Percentiles rank a stretch among this genome's conserved stretches.
Conservation (phyloP, 2,888 invertebrate species). For the Drosophila mimetica region DNA sequence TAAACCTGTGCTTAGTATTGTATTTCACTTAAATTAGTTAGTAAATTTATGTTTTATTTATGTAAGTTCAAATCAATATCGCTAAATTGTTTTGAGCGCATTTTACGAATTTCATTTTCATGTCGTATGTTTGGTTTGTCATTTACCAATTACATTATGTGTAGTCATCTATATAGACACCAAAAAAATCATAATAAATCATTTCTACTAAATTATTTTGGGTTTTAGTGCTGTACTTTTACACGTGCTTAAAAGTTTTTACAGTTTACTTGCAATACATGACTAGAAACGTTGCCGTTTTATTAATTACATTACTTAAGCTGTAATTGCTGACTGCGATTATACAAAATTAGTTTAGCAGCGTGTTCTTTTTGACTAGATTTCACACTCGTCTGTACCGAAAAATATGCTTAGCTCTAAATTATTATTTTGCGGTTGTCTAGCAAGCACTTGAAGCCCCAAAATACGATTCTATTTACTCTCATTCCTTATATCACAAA, state of each 20-base stretch:
- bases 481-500: slow-evolving; percentile 82
- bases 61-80: slow-evolving; percentile 33
- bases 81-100: slow-evolving; percentile 32
- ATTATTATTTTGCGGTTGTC: slow-evolving; percentile 23
- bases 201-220: slow-evolving; percentile 62
- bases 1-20: slow-evolving; percentile 56
- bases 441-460: slow-evolving; percentile 22
- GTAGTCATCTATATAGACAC: slow-evolving; percentile 68
- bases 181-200: slow-evolving; percentile 57
- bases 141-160: slow-evolving; percentile 39
- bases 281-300: slow-evolving; percentile 22
- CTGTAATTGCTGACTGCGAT: slow-evolving; percentile 20
- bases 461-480: slow-evolving; percentile 28
- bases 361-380: slow-evolving; percentile 67
- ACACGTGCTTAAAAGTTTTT: slow-evolving; percentile 6
- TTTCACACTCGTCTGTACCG: slow-evolving; percentile 62
- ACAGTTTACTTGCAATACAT: slow-evolving; percentile 9
- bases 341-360: slow-evolving; percentile 46
- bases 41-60: slow-evolving; percentile 57
- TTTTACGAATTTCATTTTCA: slow-evolving; percentile 15
- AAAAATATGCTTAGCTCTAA: slow-evolving; percentile 32
- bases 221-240: slow-evolving; percentile 6
- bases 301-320: slow-evolving; percentile 19
- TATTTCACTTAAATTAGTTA: slow-evolving; percentile 65
- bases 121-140: slow-evolving; percentile 23